Evolutionary conservation across 2,888 invertebrate species (phyloP).

Genomic region (Orthosia gracilis): DNA sequence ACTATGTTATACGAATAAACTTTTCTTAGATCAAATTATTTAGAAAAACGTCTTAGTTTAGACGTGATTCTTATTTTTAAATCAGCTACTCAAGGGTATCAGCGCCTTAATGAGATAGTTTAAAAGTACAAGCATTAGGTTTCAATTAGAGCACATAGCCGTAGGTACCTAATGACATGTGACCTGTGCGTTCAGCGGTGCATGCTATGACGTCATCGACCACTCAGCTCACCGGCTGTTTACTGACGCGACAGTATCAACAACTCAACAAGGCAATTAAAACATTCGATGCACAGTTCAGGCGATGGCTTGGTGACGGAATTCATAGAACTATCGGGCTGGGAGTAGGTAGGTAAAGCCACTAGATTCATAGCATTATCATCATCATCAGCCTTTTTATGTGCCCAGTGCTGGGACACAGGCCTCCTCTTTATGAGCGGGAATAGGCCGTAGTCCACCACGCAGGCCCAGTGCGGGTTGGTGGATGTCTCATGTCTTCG

Average conservation of each 20-base stretch:
- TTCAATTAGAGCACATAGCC: constrained; percentile 8
- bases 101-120: neutral
- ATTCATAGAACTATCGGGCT: neutral
- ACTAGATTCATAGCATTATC: too few relatives aligned
- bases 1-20: too few relatives aligned
- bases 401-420: too few relatives aligned
- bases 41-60: too few relatives aligned
- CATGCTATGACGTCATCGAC: constrained; percentile 33
- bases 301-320: neutral
- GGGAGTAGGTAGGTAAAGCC: neutral
- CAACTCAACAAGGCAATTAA: constrained; percentile 9
- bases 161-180: constrained; percentile 32
- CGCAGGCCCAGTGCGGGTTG: too few relatives aligned
- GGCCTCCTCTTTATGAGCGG: too few relatives aligned
- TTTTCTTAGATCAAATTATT: too few relatives aligned
- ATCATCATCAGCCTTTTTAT: too few relatives aligned
- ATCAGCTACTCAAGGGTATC: too few relatives aligned
- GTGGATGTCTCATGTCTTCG: too few relatives aligned
- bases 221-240: constrained; percentile 10
- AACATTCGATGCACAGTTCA: neutral
- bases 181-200: constrained; percentile 40
- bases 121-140: neutral
- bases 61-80: too few relatives aligned
- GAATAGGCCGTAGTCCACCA: too few relatives aligned
- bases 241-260: constrained; percentile 9